Evolutionary conservation across 2,888 invertebrate species (phyloP).

Genomic region (Diaphora mendica): DNA sequence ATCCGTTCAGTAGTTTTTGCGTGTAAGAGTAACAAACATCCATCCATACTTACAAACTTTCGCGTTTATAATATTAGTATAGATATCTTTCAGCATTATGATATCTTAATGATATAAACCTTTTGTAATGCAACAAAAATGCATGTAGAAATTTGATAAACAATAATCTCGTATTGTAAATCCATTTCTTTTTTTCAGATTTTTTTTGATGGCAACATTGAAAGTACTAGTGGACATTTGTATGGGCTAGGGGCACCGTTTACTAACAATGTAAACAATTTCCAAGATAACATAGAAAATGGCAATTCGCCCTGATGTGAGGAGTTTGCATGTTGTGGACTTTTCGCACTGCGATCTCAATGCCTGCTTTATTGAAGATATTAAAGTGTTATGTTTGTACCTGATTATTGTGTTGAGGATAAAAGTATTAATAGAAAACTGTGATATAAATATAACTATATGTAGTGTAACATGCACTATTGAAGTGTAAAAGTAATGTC

Average conservation of each 20-base stretch:
- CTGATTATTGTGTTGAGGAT: slow-evolving; percentile 40
- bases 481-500: slow-evolving; percentile 13
- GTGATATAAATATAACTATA: slow-evolving; percentile 47
- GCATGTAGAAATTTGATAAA: too few species aligned
- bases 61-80: too few species aligned
- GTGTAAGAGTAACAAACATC: too few species aligned
- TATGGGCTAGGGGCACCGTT: slow-evolving; percentile 97
- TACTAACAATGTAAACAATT: slow-evolving; percentile 90
- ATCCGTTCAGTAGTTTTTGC: too few species aligned
- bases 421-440: slow-evolving; percentile 35
- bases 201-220: slow-evolving; percentile 99
- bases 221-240: slow-evolving; percentile 98
- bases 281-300: slow-evolving; percentile 89
- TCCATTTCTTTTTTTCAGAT: slow-evolving; percentile 88
- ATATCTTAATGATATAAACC: too few species aligned
- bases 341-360: slow-evolving; percentile 38
- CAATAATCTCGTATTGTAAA: neutral
- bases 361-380: slow-evolving; percentile 55
- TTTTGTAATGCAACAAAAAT: too few species aligned
- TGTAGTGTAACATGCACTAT: slow-evolving; percentile 21
- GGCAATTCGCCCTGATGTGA: slow-evolving; percentile 82
- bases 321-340: slow-evolving; percentile 39
- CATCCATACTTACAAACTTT: too few species aligned
- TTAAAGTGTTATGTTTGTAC: slow-evolving; percentile 39
- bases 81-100: too few species aligned